These are phyloP conservation scores for Casuarius casuarius DNA, from an alignment of 2,113 vertebrate species.

Conservation along the genomic window DNA sequence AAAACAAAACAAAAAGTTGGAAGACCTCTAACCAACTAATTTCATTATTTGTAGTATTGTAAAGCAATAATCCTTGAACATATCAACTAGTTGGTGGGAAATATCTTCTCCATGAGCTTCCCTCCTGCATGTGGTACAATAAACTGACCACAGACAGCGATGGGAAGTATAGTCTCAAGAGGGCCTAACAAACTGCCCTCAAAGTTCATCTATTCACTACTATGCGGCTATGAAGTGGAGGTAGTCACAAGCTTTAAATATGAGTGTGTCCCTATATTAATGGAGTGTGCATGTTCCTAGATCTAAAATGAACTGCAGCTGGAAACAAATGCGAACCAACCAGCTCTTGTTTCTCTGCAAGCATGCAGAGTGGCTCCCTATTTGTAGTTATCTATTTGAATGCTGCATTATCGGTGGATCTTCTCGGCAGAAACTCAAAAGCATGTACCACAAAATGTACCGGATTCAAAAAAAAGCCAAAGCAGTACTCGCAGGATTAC, in stretches of 20 bases:
- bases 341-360: neutral
- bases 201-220: neutral
- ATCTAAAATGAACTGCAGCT: rapidly evolving
- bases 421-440: neutral
- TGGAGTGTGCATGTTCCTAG: rapidly evolving
- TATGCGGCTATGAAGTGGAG: neutral
- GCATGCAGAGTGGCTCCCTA: neutral
- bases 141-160: neutral
- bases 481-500: neutral
- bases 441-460: neutral
- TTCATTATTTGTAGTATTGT: neutral
- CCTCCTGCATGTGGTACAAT: rapidly evolving
- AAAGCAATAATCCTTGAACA: neutral
- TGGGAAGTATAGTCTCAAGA: neutral
- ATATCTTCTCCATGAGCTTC: neutral
- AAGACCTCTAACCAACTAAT: neutral
- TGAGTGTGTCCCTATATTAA: neutral
- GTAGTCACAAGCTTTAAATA: neutral
- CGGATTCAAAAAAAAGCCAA: neutral
- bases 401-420: neutral
- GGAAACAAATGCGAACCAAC: rapidly evolving
- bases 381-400: no score
- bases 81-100: neutral
- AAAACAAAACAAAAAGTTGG: neutral
- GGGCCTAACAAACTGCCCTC: neutral